These are phyloP conservation scores for Lamprologus lemairii DNA, from an alignment of 2,113 vertebrate species.

Conservation along the genomic window DNA sequence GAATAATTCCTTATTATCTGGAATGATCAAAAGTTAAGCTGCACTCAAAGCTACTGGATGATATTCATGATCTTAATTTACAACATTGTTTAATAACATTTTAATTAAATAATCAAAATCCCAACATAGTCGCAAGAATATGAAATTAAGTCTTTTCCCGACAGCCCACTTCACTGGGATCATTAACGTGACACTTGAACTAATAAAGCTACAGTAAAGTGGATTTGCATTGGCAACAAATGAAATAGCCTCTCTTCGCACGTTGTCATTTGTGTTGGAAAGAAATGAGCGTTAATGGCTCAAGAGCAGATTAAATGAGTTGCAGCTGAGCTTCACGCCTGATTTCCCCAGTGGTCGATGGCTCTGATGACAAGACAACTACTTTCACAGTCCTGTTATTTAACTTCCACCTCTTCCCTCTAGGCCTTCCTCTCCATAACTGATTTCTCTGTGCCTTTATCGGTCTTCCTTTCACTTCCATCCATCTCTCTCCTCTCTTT, in stretches of 20 bases:
- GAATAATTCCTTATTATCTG: background rate
- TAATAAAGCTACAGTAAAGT: background rate
- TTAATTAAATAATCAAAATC: background rate
- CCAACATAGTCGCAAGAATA: background rate
- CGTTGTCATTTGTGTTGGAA: background rate
- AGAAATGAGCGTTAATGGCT: slow-evolving; percentile 2
- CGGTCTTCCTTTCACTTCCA: slow-evolving; percentile 5
- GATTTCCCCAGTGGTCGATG: slow-evolving; percentile 46
- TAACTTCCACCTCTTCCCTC: slow-evolving; percentile 20
- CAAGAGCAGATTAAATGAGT: slow-evolving; percentile 13
- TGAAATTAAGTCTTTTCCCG: background rate
- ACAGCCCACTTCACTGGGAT: background rate
- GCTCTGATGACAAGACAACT: slow-evolving; percentile 33
- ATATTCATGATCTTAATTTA: background rate
- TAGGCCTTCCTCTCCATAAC: background rate
- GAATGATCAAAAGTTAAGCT: background rate
- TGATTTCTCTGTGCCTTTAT: slow-evolving; percentile 3
- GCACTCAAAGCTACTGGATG: background rate
- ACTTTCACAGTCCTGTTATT: slow-evolving; percentile 10
- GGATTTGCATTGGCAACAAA: background rate
- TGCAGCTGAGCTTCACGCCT: slow-evolving; percentile 1
- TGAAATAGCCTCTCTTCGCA: background rate
- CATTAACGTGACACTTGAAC: background rate
- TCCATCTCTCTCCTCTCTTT: background rate
- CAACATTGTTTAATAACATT: background rate